Evolutionary conservation across 1,140 invertebrate genomes (phyloP), one percentile per base, ranked within the genome.

Genomic region (Papilio helenus): DNA sequence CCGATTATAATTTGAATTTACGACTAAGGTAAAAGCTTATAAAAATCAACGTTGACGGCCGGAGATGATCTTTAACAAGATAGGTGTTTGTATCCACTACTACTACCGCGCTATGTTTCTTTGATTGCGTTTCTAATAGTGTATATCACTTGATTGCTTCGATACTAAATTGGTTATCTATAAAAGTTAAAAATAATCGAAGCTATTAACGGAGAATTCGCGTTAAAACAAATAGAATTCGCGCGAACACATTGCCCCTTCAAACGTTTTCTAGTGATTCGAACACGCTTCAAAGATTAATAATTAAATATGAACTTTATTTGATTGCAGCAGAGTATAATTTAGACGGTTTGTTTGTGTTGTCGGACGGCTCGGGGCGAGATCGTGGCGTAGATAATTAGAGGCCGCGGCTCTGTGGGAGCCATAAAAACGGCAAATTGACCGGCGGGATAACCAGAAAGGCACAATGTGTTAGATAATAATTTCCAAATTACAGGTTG

Each of bases 401-500:
- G 90, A 94, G 92, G 89, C 89, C 93, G 91, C 90, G 89, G 90
- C 91, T 87, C 89, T 91, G 90, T 93, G 91, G 91, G 88, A 91
- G 93, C 92, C 89, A 94, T 94, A 94, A 94, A 94, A 94, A 94
- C 92, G 88, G 93, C 93, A 93, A 94, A 94, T 93, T 94, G 93
- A 94, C 92, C 93, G 93, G 92, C 93, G 93, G 93, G 93, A 94
- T 93, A 93, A 93, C 88, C 93, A 93, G 91, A 94, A 93, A 94
- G 93, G 91, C 92, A 93, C 91, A 94, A 94, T 94, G 93, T 94
- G 93, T 94, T 94, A 94, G 93, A 94, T 94, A 94, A 93, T 93
- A 93, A 94, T 94, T 94, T 94, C 92, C 92, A 93, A 94, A 94
- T 94, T 94, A 94, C 91, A 93, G 91, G 93, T 93, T 93, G 87